Evolutionary conservation across 2,888 invertebrate genomes (phyloP).

Genomic region (Phytoseiulus persimilis): DNA sequence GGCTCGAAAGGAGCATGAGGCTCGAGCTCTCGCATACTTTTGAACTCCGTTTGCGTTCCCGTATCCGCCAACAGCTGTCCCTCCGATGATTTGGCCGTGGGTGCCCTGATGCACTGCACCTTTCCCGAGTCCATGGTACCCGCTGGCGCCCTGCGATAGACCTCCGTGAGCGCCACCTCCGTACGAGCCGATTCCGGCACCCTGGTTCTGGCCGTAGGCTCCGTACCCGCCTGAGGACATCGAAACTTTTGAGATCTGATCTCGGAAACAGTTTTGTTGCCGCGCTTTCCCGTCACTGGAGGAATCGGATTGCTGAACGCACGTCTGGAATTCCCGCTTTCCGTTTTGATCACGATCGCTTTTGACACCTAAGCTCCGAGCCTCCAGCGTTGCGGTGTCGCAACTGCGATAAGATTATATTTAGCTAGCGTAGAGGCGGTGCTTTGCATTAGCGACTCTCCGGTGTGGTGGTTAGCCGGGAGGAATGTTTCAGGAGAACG

Average conservation of each 20-base stretch:
- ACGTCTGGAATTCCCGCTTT: too few relatives aligned
- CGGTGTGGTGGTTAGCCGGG: too few relatives aligned
- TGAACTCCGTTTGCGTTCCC: constrained; percentile 25
- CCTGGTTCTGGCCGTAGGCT: constrained; percentile 28
- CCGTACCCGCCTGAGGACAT: constrained; percentile 7
- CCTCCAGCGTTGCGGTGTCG: too few relatives aligned
- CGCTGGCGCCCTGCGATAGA: background rate
- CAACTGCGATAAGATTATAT: too few relatives aligned
- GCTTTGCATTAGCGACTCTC: too few relatives aligned
- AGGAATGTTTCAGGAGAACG: too few relatives aligned
- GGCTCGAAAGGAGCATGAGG: background rate
- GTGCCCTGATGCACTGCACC: constrained; percentile 14
- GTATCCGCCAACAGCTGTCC: constrained; percentile 27
- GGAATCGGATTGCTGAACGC: too few relatives aligned
- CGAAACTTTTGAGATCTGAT: background rate
- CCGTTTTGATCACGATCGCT: too few relatives aligned
- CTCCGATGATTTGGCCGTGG: constrained; percentile 9
- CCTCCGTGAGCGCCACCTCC: constrained; percentile 14
- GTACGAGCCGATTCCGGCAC: background rate
- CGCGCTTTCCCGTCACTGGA: too few relatives aligned
- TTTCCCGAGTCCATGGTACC: background rate
- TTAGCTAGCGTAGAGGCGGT: too few relatives aligned
- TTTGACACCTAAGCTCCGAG: too few relatives aligned
- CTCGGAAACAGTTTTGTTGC: too few relatives aligned
- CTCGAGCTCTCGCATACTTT: background rate